Conservation (phyloP, 2,797 vertebrate genomes). For the Thripadectes ignobilis region DNA sequence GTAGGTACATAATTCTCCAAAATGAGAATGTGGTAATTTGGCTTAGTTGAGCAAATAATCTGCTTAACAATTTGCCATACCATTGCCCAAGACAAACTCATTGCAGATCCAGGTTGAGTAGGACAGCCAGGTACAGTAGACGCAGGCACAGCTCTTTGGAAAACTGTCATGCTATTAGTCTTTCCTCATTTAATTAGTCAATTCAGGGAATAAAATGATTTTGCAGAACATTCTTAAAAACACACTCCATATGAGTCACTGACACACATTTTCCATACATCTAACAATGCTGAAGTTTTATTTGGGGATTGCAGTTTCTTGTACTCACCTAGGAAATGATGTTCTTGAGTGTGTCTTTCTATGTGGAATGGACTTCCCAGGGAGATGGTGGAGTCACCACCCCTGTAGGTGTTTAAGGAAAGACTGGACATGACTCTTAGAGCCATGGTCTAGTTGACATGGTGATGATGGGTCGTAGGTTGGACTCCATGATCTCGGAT, state of each 20-base stretch:
- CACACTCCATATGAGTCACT: neutral
- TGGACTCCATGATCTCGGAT: neutral
- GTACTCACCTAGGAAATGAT: neutral
- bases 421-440: neutral
- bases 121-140: neutral
- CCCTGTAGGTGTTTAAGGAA: neutral
- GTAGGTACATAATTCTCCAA: neutral
- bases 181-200: neutral
- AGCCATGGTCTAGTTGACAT: neutral
- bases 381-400: neutral
- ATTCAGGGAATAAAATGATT: neutral
- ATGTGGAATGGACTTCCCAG: neutral
- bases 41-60: neutral
- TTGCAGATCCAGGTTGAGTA: neutral
- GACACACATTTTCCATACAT: neutral
- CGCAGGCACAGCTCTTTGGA: neutral
- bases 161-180: neutral
- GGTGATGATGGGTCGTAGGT: neutral
- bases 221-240: neutral
- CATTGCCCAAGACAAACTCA: neutral
- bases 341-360: neutral
- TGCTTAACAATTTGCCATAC: neutral
- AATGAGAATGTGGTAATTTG: neutral
- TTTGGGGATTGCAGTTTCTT: neutral
- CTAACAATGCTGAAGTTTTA: neutral